Percentiles rank a stretch among this genome's conserved stretches.
These are phyloP conservation scores for Proctacanthus coquilletti DNA, from an alignment of 1,140 invertebrate genomes.

Conservation along the genomic window DNA sequence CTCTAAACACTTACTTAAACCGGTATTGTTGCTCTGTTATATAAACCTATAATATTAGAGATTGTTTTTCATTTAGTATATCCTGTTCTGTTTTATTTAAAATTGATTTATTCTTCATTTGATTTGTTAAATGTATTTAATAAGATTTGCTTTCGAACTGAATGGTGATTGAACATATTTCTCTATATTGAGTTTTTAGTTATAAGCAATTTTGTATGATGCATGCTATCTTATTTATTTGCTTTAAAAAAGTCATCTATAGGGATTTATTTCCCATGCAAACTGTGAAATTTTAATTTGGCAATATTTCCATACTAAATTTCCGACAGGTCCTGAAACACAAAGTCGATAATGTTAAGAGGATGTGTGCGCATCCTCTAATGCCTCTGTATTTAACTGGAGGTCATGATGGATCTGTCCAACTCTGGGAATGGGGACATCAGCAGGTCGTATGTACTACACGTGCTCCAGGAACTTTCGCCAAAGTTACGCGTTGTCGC, in stretches of 20 bases:
- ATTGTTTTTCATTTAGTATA: not conserved
- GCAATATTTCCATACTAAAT: constrained; percentile 10
- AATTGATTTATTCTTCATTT: not conserved
- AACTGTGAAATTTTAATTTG: constrained; percentile 13
- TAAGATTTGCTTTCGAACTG: too few relatives aligned
- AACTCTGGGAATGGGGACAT: constrained; percentile 97
- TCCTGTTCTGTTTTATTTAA: not conserved
- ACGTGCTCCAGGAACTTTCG: constrained; percentile 64
- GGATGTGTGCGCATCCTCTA: constrained; percentile 88
- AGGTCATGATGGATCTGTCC: constrained; percentile 92
- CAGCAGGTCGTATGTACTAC: constrained; percentile 76
- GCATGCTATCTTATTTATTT: too few relatives aligned
- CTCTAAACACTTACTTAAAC: constrained; percentile 83
- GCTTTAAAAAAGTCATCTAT: not conserved
- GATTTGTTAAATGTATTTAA: not conserved
- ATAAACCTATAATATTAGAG: not conserved
- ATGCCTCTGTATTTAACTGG: constrained; percentile 91
- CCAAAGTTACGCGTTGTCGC: constrained; percentile 88
- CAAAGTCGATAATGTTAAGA: constrained; percentile 82
- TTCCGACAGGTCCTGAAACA: constrained; percentile 68
- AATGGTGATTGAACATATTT: constrained; percentile 1
- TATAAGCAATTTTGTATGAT: not conserved
- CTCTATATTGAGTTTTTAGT: not conserved
- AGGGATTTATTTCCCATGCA: not conserved
- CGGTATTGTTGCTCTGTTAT: constrained; percentile 50